These are phyloP conservation scores for Nasua narica DNA, from an alignment of 2,797 vertebrate species.

Conservation along the genomic window DNA sequence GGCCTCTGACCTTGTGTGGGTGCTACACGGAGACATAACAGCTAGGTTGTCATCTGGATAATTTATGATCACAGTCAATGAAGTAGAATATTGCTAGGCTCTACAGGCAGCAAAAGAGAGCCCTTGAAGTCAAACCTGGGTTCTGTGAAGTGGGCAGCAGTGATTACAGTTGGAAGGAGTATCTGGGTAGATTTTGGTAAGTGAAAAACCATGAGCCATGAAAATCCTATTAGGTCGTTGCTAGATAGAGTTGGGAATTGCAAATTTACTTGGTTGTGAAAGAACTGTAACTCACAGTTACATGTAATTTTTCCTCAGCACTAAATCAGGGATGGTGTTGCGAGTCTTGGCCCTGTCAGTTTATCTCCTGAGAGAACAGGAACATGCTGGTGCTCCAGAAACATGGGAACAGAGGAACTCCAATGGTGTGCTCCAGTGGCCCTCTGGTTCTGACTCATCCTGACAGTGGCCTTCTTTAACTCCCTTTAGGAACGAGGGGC, in stretches of 20 bases:
- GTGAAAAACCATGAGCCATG: neutral
- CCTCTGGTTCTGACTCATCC: neutral
- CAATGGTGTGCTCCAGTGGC: neutral
- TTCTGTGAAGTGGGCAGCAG: neutral
- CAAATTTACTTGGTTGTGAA: neutral
- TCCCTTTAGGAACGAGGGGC: neutral
- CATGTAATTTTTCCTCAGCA: neutral
- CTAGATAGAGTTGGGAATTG: neutral
- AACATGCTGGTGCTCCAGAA: neutral
- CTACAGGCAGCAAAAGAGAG: neutral
- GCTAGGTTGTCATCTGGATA: neutral
- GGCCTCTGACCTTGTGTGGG: neutral
- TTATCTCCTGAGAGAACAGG: neutral
- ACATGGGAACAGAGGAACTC: too few relatives aligned
- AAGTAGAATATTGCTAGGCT: neutral
- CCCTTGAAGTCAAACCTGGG: neutral
- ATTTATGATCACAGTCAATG: neutral
- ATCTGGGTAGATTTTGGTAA: neutral
- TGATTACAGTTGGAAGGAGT: neutral
- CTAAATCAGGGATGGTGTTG: neutral
- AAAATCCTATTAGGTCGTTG: neutral
- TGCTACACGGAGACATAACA: neutral
- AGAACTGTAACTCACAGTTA: neutral
- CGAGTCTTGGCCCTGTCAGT: neutral
- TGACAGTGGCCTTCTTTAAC: neutral